Evolutionary conservation across 2,888 invertebrate species (phyloP), one percentile per base, ranked within the genome.

Genomic region (Athalia rosae): DNA sequence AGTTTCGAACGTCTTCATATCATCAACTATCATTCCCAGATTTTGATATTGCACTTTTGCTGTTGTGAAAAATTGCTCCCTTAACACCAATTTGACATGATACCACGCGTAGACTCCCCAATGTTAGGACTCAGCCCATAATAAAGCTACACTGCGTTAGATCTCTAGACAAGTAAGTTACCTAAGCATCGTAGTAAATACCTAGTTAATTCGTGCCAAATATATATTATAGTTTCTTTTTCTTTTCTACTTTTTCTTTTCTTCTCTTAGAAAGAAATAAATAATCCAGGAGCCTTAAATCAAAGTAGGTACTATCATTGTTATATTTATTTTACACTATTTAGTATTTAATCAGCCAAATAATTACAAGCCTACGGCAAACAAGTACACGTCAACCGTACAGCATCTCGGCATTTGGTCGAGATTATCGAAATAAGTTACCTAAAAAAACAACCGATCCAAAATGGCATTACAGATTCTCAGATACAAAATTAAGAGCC

Each of bases 41-140:
- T 45, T 64, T 15, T 67, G 50, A 63, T 76, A 76, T 76, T 76
- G 76, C 76, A 76, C 76, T 47, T 63, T 63, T 48, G 45, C 11
- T 67, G 76, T 62, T 50, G 48, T 67, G 67, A 76, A 76, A 63
- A 76, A 62, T 76, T 76, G 76, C 76, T 76, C 62, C 76, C 76
- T 63, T 63, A 28, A 43, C 62, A 67, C 67, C 67, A 67, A 41
- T 67, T 67, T 41, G 6, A 8, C 28, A 67, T 45, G 41, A 59
- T 48, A 50, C 11, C 50, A 62, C 50, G 43, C 28, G 28, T 28
- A 28, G 28, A 28, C 28, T 28, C 28, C 28, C 28, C 28, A 28
- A 28, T 28, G 28, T 28, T 28, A 28, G 28, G 28, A 28, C 28
- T 28, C 28, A 2, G 28, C 28, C 28, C 28, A 28, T 2, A 28